Evolutionary conservation across 1,140 invertebrate species (phyloP), one percentile per base, ranked within the genome.

Genomic region (Notospermus geniculatus): DNA sequence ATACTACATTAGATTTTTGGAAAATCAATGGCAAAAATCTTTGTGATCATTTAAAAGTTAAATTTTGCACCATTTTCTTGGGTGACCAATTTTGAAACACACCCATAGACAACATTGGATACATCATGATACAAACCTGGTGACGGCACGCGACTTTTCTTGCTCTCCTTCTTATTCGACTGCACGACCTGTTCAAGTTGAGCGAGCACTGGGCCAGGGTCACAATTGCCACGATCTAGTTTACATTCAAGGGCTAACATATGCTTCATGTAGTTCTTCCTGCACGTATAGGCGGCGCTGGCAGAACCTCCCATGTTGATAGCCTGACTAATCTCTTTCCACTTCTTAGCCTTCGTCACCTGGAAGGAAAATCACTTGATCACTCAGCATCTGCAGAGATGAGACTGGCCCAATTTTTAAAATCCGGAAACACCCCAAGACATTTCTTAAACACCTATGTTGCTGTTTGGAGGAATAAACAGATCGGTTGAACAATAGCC

Each of bases 221-320:
- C 95, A 70, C 95, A 91, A 25, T 94, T 94, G 45, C 94, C 94
- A 60, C 93, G 86, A 82, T 98, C 95, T 83, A 93, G 97, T 74
- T 95, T 92, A 80, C 95, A 98, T 82, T 98, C 96, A 75, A 89
- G 97, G 9, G 92, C 89, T 75, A 98, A 83, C 71, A 98, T 83
- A 83, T 96, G 95, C 83, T 97, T 97, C 59, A 93, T 96, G 81
- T 98, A 98, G 81, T 98, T 95, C 83, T 97, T 98, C 36, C 95
- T 86, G 50, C 98, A 83, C 25, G 94, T 98, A 76, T 97, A 98
- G 1, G 95, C 95, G 46, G 94, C 95, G 77, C 93, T 97, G 63
- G 94, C 97, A 46, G 93, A 97, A 15, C 93, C 92, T 50, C 94
- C 93, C 67, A 98, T 95, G 36, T 93, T 93, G 57, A 97, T 83